Evolutionary conservation across 2,797 vertebrate species (phyloP).

Genomic region (Mycteria americana): DNA sequence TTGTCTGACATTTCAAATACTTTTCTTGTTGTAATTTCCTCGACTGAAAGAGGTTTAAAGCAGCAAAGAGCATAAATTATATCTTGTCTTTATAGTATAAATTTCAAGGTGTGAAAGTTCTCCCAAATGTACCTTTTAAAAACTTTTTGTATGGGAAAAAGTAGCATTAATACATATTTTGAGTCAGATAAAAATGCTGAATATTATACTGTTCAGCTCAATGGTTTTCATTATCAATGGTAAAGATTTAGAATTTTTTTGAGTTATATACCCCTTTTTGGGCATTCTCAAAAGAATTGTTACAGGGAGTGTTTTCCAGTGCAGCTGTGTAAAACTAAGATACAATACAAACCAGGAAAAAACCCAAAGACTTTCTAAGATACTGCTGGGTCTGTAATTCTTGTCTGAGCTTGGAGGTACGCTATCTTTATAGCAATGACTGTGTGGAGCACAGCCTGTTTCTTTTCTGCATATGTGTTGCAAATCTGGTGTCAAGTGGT

Average conservation of each 20-base stretch:
- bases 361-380: fast-evolving
- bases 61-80: not conserved
- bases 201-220: not conserved
- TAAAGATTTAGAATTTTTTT: not conserved
- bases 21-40: slow-evolving; percentile 9
- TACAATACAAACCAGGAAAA: not conserved
- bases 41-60: not conserved
- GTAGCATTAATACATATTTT: not conserved
- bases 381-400: not conserved
- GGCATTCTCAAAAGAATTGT: not conserved
- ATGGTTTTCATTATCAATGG: not conserved
- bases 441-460: not conserved
- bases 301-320: not conserved
- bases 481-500: not conserved
- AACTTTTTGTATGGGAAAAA: not conserved
- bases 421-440: not conserved
- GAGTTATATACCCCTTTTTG: not conserved
- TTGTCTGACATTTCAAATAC: slow-evolving; percentile 29
- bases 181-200: not conserved
- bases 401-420: not conserved
- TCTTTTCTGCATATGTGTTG: not conserved
- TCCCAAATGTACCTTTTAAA: not conserved
- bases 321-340: not conserved
- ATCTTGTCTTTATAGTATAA: not conserved
- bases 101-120: not conserved